Percentiles rank a stretch among this genome's conserved stretches.
Conservation (phyloP, 2,113 vertebrate species). For the Lagenorhynchus albirostris region DNA sequence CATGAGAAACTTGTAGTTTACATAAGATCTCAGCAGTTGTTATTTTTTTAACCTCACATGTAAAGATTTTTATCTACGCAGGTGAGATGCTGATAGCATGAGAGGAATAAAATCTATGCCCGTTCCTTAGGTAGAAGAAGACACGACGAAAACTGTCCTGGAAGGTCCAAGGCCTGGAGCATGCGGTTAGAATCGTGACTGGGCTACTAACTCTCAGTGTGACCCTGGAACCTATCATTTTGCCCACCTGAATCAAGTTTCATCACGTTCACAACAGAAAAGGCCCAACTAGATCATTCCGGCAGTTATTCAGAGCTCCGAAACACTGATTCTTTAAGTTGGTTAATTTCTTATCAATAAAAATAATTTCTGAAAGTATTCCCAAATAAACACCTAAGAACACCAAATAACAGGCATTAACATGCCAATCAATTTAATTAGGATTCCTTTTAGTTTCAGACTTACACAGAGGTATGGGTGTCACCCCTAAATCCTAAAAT, state of each 20-base stretch:
- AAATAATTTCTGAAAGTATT: neutral
- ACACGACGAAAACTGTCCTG: neutral
- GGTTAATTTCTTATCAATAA: neutral
- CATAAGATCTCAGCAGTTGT: fast-evolving
- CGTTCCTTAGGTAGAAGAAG: neutral
- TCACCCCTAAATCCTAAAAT: neutral
- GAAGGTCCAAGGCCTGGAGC: neutral
- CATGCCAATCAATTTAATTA: neutral
- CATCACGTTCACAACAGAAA: neutral
- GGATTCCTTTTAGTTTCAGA: neutral
- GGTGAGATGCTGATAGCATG: neutral
- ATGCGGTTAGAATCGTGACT: neutral
- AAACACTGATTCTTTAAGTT: neutral
- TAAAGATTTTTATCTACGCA: neutral
- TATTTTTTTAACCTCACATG: neutral
- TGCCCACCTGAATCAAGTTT: neutral
- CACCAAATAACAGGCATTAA: neutral
- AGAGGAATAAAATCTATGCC: neutral
- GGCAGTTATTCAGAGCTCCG: neutral
- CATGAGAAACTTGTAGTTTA: neutral
- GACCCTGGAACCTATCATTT: neutral
- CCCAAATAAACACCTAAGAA: neutral
- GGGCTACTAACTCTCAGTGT: neutral
- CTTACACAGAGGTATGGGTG: neutral
- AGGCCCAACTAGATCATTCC: neutral